A percentile compares a stretch with the other conserved stretches of the same genome.
Evolutionary conservation across 37 sponge, comb jelly and placozoan genomes (phyloP).

Genomic region (Oopsacas minuta): DNA sequence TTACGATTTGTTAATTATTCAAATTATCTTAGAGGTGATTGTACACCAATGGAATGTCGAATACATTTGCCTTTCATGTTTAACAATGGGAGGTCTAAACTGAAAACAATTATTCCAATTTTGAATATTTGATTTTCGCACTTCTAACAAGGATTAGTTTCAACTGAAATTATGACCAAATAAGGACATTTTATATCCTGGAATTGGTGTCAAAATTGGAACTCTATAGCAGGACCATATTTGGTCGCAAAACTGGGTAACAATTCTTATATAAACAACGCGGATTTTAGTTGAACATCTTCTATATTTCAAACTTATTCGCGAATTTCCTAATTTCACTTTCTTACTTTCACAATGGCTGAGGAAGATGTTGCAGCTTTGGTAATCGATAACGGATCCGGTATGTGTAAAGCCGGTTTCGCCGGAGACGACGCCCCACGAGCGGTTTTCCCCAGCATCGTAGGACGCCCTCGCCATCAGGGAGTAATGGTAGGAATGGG

Average conservation of each 20-base stretch:
- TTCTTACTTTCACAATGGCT: constrained; percentile 49
- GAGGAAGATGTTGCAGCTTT: constrained; percentile 99
- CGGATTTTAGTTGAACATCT: too few relatives aligned
- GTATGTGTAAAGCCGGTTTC: constrained; percentile 99
- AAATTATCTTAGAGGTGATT: neutral
- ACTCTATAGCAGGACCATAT: neutral
- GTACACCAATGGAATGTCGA: neutral
- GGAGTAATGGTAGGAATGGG: constrained; percentile 99
- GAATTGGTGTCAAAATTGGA: neutral
- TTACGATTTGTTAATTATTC: neutral
- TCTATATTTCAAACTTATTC: too few relatives aligned
- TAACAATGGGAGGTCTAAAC: neutral
- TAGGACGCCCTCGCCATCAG: constrained; percentile 98
- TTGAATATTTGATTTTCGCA: too few relatives aligned
- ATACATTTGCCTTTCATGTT: neutral
- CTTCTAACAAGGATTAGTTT: neutral
- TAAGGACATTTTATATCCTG: neutral
- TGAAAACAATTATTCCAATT: too few relatives aligned
- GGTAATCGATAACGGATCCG: constrained; percentile 99
- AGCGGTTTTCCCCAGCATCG: constrained; percentile 99
- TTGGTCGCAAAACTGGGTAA: neutral
- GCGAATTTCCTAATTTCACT: too few relatives aligned
- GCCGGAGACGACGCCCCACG: constrained; percentile 99
- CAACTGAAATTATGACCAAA: neutral
- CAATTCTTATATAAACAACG: neutral